Conservation (phyloP, 92 coral and sea anemone species). For the Porites divaricata region DNA sequence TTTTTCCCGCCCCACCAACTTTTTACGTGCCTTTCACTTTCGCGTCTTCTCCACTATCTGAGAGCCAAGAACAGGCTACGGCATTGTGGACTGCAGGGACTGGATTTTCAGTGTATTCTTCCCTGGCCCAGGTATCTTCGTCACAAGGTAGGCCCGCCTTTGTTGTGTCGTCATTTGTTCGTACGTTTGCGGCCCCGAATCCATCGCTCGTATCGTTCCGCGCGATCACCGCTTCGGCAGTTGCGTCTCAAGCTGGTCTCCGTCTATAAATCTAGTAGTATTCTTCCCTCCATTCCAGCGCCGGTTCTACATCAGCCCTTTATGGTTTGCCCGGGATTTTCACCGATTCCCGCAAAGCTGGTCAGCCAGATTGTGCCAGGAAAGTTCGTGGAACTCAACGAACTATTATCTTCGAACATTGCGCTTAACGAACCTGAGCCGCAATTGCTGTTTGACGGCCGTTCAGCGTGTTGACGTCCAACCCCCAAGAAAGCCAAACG, state of each 20-base stretch:
- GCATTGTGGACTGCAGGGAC: neutral
- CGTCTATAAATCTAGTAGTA: no score
- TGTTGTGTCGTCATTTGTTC: neutral
- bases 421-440: slow-evolving; percentile 2
- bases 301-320: slow-evolving; percentile 4
- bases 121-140: neutral
- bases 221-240: neutral
- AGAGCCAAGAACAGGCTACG: no score
- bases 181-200: neutral
- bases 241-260: neutral
- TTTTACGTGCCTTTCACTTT: no score
- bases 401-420: slow-evolving; percentile 15
- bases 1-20: no score
- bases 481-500: neutral
- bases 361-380: slow-evolving; percentile 24
- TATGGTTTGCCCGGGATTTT: slow-evolving; percentile 20
- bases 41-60: no score
- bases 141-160: slow-evolving; percentile 2
- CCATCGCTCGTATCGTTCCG: neutral
- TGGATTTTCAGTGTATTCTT: neutral
- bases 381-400: slow-evolving; percentile 7
- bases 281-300: no score
- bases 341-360: neutral
- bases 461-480: neutral
- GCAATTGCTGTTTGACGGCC: slow-evolving; percentile 7